Percentiles rank a stretch among this genome's conserved stretches.
phyloP scores from a whole-genome alignment of 2,797 vertebrate genomes.

The Chrosomus eos region DNA sequence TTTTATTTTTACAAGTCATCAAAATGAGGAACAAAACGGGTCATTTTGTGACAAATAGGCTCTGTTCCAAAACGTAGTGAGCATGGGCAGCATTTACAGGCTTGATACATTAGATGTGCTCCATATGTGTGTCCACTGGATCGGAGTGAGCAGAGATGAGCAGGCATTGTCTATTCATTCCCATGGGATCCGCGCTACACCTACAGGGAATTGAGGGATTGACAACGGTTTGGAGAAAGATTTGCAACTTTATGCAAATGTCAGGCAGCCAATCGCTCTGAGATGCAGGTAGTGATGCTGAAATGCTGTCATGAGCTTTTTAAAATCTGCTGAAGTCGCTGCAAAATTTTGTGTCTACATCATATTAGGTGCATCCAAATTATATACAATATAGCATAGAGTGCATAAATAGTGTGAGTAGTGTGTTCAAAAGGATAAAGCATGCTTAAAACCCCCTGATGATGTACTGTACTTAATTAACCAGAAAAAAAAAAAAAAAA shows the following conservation, averaged over 20 bases:
- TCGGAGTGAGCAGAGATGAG: not conserved
- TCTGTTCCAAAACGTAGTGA: not conserved
- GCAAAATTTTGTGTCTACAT: too few relatives aligned
- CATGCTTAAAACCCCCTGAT: not conserved
- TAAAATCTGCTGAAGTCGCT: not conserved
- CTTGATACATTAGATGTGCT: not conserved
- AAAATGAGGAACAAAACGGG: not conserved
- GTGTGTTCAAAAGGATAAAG: not conserved
- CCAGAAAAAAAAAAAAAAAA: too few relatives aligned
- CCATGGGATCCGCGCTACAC: not conserved
- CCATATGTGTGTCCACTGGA: not conserved
- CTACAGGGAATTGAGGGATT: not conserved
- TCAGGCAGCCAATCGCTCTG: not conserved
- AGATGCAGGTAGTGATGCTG: not conserved
- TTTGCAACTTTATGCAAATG: not conserved
- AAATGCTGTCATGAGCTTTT: not conserved
- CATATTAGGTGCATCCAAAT: not conserved
- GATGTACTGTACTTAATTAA: too few relatives aligned
- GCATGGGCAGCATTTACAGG: constrained; percentile 2
- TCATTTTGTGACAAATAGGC: not conserved
- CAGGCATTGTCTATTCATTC: not conserved
- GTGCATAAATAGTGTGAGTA: not conserved
- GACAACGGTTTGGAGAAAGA: not conserved
- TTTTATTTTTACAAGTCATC: not conserved
- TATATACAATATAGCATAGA: not conserved